Percentiles rank a stretch among this genome's conserved stretches.
Evolutionary conservation across 2,797 vertebrate genomes (phyloP).

Genomic region (Gallinago solitaria): DNA sequence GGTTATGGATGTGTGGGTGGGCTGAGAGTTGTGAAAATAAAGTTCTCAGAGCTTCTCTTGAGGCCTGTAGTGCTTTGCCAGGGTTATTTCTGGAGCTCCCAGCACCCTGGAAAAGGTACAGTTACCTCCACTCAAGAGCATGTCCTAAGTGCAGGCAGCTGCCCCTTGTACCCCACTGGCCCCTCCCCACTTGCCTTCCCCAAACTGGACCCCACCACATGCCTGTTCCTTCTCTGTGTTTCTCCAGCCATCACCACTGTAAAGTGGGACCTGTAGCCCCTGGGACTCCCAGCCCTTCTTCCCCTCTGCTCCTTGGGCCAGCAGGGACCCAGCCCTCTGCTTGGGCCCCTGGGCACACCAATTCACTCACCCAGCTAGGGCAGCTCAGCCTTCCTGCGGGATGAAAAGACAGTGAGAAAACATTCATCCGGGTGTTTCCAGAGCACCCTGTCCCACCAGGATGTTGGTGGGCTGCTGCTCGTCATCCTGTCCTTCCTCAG

Average conservation of each 20-base stretch:
- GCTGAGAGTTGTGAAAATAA: conserved; percentile 17
- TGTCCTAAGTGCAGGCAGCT: neutral
- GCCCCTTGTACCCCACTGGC: neutral
- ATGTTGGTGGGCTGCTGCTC: neutral
- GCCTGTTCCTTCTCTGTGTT: neutral
- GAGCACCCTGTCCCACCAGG: neutral
- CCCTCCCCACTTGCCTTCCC: neutral
- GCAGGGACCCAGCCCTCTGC: neutral
- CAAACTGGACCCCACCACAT: rapidly evolving
- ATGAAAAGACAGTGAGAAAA: neutral
- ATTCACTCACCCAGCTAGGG: rapidly evolving
- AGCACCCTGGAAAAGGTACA: neutral
- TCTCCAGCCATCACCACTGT: neutral
- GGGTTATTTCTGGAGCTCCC: neutral
- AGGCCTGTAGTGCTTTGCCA: neutral
- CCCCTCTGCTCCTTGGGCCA: neutral
- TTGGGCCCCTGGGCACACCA: neutral
- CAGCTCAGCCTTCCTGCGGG: neutral
- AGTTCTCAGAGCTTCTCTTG: neutral
- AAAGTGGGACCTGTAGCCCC: neutral
- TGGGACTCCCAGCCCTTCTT: rapidly evolving
- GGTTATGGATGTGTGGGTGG: neutral
- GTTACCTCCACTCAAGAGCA: neutral
- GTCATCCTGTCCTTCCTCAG: neutral
- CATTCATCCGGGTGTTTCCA: rapidly evolving